Evolutionary conservation across 30 jellyfish, hydroid and myxozoan genomes (phyloP), one percentile per base, ranked within the genome.

Genomic region (Pseudorhiza aurosa): DNA sequence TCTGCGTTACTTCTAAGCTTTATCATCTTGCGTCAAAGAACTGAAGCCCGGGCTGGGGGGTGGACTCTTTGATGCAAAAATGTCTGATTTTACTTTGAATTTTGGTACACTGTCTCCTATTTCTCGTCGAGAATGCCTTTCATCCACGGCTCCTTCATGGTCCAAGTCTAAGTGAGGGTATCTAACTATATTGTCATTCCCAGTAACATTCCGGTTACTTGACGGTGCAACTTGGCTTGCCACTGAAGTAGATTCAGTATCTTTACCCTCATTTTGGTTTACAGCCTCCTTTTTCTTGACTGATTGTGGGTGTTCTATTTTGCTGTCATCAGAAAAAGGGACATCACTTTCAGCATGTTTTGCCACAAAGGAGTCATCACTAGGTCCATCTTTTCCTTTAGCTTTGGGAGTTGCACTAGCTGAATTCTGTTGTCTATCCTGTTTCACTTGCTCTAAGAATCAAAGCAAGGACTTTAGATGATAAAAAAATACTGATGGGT

Each of bases 61-160:
- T 50, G 92, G 88, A 51, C 89, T 88, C 72, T 51, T 75, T 12
- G 88, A 32, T 0, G 86, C 71, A 56, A 88, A 88, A 25, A 88
- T 88, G 40, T 75, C 97, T 8, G 97, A 88, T 28, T 74, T 88
- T 9, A 88, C 88, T 81, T 88, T 88, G 80, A 88, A 88, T 81
- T 88, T 88, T 7, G 97, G 97, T 11, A 73, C 55, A 58, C 75
- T 73, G 62, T 75, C 85, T 43, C 72, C 90, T 37, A 85, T 47
- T 47, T 56, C 89, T 0, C 72, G 84, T 47, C 86, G 58, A 2
- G 86, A 25, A 17, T 73, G 67, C 30, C 35, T 37, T 43, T 68
- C 82, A 31, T 59, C 55, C 27, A 35, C 2, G 51, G 53, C 3
- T 3, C 55, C 75, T 14, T 35, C 75, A 8, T 35, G 50, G 30